Percentiles rank a stretch among this genome's conserved stretches.
Conservation (phyloP, 2,113 vertebrate genomes). For the Bubo blakistoni region DNA sequence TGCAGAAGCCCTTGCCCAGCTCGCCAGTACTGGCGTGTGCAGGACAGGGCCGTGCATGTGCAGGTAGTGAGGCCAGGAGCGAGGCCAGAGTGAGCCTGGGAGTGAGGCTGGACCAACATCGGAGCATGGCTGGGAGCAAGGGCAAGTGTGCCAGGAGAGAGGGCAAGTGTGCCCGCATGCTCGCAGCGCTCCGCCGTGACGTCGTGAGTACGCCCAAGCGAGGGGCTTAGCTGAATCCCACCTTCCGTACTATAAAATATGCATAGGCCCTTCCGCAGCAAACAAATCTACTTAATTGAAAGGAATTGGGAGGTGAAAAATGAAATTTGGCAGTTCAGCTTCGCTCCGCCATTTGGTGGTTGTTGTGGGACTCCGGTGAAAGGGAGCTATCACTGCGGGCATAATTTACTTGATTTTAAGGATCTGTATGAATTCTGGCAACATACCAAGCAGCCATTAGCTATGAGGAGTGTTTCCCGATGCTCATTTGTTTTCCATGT, state of each 20-base stretch:
- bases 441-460: conserved; percentile 5
- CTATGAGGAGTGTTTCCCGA: not conserved
- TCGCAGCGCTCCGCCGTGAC: rapidly evolving
- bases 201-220: not conserved
- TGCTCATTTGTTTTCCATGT: conserved; percentile 38
- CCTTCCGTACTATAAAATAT: not conserved
- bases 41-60: not conserved
- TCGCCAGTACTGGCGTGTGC: rapidly evolving
- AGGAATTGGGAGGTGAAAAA: conserved; percentile 33
- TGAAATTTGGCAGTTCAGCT: conserved; percentile 46
- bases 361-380: not conserved
- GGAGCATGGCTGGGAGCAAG: rapidly evolving
- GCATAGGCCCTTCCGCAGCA: not conserved
- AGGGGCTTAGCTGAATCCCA: not conserved
- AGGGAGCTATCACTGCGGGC: conserved; percentile 9
- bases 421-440: conserved; percentile 20
- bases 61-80: not conserved
- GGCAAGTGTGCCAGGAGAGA: rapidly evolving
- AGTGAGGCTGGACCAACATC: not conserved
- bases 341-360: not conserved
- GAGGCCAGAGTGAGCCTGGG: rapidly evolving
- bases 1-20: not conserved
- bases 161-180: rapidly evolving
- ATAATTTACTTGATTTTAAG: conserved; percentile 33
- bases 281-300: not conserved